Percentiles rank a stretch among this genome's conserved stretches.
These are phyloP conservation scores for Takifugu bimaculatus DNA, from an alignment of 2,113 vertebrate genomes.

Conservation along the genomic window DNA sequence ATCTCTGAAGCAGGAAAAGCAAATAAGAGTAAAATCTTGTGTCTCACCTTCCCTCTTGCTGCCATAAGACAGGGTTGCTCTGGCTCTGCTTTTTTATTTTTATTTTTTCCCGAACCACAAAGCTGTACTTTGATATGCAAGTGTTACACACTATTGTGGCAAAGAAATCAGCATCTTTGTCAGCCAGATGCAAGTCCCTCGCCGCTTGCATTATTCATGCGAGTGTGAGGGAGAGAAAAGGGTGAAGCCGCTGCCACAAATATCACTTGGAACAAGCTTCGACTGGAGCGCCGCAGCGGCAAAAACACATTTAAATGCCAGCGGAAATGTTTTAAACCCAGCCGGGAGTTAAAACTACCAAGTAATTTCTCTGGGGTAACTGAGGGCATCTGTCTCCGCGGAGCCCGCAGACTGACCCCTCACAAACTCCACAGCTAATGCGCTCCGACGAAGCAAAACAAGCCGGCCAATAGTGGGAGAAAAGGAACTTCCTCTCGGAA, in stretches of 20 bases:
- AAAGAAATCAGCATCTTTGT: constrained; percentile 11
- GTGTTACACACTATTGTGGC: constrained; percentile 10
- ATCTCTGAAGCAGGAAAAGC: neutral
- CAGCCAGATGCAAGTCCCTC: constrained; percentile 53
- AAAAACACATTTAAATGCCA: constrained; percentile 4
- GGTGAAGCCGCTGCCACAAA: constrained; percentile 38
- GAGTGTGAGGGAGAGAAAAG: constrained; percentile 3
- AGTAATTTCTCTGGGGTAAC: constrained; percentile 4
- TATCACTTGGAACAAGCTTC: constrained; percentile 29
- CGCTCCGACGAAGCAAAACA: too few species aligned
- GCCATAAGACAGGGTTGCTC: constrained; percentile 52
- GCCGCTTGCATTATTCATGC: constrained; percentile 57
- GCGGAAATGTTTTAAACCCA: neutral
- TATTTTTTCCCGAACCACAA: constrained; percentile 32
- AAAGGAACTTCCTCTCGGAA: too few species aligned
- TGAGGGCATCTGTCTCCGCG: constrained; percentile 4
- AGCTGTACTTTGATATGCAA: constrained; percentile 58
- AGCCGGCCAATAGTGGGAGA: too few species aligned
- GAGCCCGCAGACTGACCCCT: neutral
- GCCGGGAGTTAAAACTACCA: neutral
- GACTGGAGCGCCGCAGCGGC: constrained; percentile 26
- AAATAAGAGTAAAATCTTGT: neutral
- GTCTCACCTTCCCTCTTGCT: constrained; percentile 27
- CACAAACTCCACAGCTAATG: too few species aligned
- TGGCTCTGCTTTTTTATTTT: constrained; percentile 1